Base-by-base conservation (phyloP, 2,888 invertebrate genomes). In the Uloborus plumipes region DNA sequence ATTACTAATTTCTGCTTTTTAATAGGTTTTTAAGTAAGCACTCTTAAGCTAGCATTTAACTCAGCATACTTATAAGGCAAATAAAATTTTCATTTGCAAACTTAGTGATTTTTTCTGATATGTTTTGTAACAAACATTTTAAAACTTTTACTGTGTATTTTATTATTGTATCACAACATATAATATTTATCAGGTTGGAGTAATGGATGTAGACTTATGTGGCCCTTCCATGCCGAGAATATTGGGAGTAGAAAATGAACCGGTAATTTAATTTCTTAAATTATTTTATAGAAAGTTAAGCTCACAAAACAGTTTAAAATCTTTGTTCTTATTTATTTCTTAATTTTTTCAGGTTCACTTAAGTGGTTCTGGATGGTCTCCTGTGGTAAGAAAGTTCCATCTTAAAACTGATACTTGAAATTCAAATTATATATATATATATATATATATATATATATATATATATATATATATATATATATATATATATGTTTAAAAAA, bases 201-300 rank as follows among this genome's bases (percentile, higher is more conserved):
- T 99, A 11, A 90, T 99, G 86, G 99, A 99, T 90, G 94, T 99
- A 75, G 99, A 99, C 89, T 96, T 99, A 86, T 99, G 99, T 91
- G 99, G 99, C 0, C 99, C 99, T 62, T 98, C 98, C 31, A 95
- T 97, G 88, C 99, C 99, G 15, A 92, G 97, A 85, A 94, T 99
- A 86, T 91, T 99, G 87, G 98, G 98, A 53, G 95, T 95, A 59
- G 91, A 94, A 86, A 95, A 94, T 51, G 98, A 99, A 89, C 94
- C 94, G 89, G 91, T 91, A 66, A 58, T 20, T 72, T 14, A 11
- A 62, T 2, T 64, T 20, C 9, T 7, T 6, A 49, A 49, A 51
- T 51, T 67, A 18, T 50, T 39, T n/a, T 0, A 50, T 66, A 14
- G 7, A 49, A 49, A n/a, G 4, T 59, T 15, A 15, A 55, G n/a